Conservation (phyloP, 2,113 vertebrate genomes). For the Haplochromis vanheusdeni region DNA sequence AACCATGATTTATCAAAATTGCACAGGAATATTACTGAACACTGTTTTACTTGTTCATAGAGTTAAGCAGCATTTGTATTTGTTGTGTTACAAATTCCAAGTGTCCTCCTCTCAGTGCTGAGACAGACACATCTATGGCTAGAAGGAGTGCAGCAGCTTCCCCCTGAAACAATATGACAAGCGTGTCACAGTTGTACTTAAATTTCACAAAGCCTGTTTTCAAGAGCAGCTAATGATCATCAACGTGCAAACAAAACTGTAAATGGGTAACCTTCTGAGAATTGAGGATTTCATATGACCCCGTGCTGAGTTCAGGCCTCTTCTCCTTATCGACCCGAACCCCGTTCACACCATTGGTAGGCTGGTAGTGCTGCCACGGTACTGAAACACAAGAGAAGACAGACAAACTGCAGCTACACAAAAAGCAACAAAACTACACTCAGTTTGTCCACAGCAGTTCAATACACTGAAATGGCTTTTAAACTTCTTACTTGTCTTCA, state of each 20-base stretch:
- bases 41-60: conserved; percentile 44
- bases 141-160: conserved; percentile 66
- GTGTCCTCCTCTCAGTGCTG: conserved; percentile 64
- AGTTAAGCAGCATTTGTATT: conserved; percentile 51
- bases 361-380: conserved; percentile 72
- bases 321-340: conserved; percentile 49
- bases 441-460: neutral
- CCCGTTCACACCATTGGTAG: conserved; percentile 53
- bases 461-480: accelerated
- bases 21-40: accelerated
- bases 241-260: accelerated
- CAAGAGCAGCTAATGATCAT: accelerated
- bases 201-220: neutral
- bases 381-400: conserved; percentile 43
- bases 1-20: neutral
- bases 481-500: accelerated
- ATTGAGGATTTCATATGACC: conserved; percentile 71
- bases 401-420: neutral
- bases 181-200: neutral
- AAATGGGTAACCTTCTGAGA: conserved; percentile 38
- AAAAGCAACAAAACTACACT: accelerated
- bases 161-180: conserved; percentile 24
- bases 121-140: conserved; percentile 68
- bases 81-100: conserved; percentile 64
- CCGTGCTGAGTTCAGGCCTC: conserved; percentile 67